Percentiles rank a stretch among this genome's conserved stretches.
Conservation (phyloP, 1,140 invertebrate species). For the Vollenhovia emeryi region DNA sequence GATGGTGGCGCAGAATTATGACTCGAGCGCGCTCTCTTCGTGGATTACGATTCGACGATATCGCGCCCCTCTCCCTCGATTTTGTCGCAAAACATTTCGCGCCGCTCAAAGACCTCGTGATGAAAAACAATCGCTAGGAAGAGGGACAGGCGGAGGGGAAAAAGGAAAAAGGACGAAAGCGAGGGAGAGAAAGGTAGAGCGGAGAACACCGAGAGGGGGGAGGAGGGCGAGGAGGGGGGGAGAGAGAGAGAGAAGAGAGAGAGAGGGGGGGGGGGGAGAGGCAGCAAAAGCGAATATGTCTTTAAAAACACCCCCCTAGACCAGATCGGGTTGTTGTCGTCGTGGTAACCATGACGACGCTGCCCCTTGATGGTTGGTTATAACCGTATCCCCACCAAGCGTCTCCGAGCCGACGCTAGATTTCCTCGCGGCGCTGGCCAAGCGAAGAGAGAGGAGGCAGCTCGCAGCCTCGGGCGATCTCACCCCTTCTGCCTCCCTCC, state of each 20-base stretch:
- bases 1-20: constrained; percentile 23
- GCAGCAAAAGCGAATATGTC: constrained; percentile 68
- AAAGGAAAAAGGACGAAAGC: constrained; percentile 38
- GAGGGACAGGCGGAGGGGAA: constrained; percentile 10
- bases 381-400: constrained; percentile 71
- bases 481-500: constrained; percentile 31
- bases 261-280: constrained; percentile 31
- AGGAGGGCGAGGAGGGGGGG: constrained; percentile 18
- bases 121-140: constrained; percentile 48
- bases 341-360: constrained; percentile 83
- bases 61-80: constrained; percentile 43
- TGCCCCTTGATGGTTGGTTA: constrained; percentile 81
- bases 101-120: constrained; percentile 54
- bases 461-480: constrained; percentile 67
- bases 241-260: constrained; percentile 39
- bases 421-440: constrained; percentile 78
- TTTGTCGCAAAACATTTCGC: constrained; percentile 59
- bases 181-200: constrained; percentile 39
- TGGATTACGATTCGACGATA: constrained; percentile 46
- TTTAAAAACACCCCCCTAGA: constrained; percentile 80
- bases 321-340: constrained; percentile 82
- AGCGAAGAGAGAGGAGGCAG: constrained; percentile 81
- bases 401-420: constrained; percentile 73
- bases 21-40: constrained; percentile 19
- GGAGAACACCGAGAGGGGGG: constrained; percentile 25